Base-by-base conservation (phyloP, 2,888 invertebrate species). In the Omphaloscelis lunosa region DNA sequence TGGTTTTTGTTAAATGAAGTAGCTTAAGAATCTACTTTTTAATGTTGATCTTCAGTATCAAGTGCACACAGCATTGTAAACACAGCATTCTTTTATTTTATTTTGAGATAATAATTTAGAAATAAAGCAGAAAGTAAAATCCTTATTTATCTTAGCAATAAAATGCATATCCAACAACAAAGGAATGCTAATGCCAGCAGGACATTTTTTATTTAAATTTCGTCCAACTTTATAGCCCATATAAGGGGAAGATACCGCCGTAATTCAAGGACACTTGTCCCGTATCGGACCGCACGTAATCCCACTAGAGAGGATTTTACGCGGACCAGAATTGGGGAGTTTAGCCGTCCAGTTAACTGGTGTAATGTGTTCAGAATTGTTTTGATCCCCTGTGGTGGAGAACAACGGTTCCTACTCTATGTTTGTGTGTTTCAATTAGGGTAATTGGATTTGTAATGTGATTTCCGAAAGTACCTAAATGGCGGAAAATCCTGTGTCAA, bases 211-310 rank as follows among this genome's bases (percentile, higher is more conserved):
- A 85, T 87, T 77, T 65, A 76, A 86, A 84, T 80, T 82, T 56
- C 66, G 70, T 56, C 77, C 79, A 70, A 83, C 67, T 79, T 84
- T 75, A 75, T 62, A 68, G 79, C 72, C 79, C 65, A 73, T 86
- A 76, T 86, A 84, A 83, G 80, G 77, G 80, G 77, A 79, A 74
- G 75, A 70, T 73, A 74, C 69, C 39, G 68, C n/a, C 72, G 80
- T 88, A 86, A 87, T 89, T 88, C 86, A 90, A 87, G 88, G 88
- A 85, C 86, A 85, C 80, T 88, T 80, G 81, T 74, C 79, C 74
- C 82, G 77, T 73, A 86, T 83, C 79, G 79, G 89, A 86, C 87
- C 88, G 83, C 83, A 85, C 81, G 83, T 91, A 92, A 92, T 92
- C 90, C 87, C 83, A 75, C 79, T 68, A 77, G 84, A 70, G 85